Conservation (phyloP, 2,888 invertebrate genomes). For the Conchocele bisecta region DNA sequence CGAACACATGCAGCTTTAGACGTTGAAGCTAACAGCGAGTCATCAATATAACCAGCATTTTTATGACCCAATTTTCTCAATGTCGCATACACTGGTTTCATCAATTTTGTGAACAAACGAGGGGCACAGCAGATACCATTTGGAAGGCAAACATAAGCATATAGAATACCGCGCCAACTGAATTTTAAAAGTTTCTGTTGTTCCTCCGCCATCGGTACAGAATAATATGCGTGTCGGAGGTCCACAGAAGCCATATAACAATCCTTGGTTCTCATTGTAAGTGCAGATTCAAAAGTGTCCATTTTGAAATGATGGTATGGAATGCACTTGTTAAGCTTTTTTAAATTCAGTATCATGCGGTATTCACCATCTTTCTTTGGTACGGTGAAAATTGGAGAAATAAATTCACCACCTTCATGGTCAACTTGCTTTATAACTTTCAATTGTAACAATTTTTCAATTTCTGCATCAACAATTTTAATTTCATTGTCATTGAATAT, state of each 20-base stretch:
- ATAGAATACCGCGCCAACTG: slow-evolving; percentile 13
- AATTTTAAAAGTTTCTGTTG: slow-evolving; percentile 20
- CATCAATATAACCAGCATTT: slow-evolving; percentile 45
- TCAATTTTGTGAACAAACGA: slow-evolving; percentile 30
- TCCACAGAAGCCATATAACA: slow-evolving; percentile 13
- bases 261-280: slow-evolving; percentile 4
- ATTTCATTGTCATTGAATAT: slow-evolving; percentile 6
- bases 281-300: slow-evolving; percentile 20
- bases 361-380: slow-evolving; percentile 24
- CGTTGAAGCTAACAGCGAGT: slow-evolving; percentile 13
- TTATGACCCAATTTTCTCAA: slow-evolving; percentile 24
- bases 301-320: slow-evolving; percentile 37
- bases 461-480: slow-evolving; percentile 13
- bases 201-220: slow-evolving; percentile 1
- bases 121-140: slow-evolving; percentile 24
- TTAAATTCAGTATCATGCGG: slow-evolving; percentile 34
- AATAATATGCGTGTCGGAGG: slow-evolving; percentile 20
- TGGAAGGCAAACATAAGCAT: slow-evolving; percentile 24
- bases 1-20: background rate
- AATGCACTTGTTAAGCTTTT: slow-evolving; percentile 18
- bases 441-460: slow-evolving; percentile 15
- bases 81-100: slow-evolving; percentile 33
- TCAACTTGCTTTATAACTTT: slow-evolving; percentile 10
- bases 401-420: slow-evolving; percentile 14
- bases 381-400: slow-evolving; percentile 35